Base-by-base conservation (phyloP, 2,797 vertebrate genomes). In the Lateolabrax maculatus region DNA sequence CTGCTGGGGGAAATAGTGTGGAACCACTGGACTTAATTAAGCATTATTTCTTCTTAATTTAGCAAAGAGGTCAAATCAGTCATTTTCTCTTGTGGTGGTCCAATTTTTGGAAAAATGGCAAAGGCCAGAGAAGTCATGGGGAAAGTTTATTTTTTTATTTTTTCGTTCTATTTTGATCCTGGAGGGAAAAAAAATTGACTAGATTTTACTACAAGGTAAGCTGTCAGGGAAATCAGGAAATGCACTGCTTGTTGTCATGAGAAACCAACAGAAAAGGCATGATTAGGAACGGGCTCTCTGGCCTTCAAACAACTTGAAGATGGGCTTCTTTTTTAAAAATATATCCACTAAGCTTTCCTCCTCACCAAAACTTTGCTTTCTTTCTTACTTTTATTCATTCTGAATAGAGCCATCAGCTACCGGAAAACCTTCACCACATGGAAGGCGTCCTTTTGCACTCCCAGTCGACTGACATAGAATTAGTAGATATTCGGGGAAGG, bases 1-100 rank as follows among this genome's bases (percentile, higher is more conserved):
- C 36, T 48, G 49, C 27, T 7, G 49, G 12, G 53, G 16, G 48
- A 46, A 71, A 76, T 66, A 27, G 44, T 41, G 27, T 58, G 51
- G 53, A 86, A 68, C 51, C 63, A 44, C 68, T 77, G 29, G 15
- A 74, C n/a, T 73, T 80, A 79, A 89, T 87, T 53, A 49, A 71
- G 68, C 39, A 65, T 79, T 68, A 84, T 66, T 74, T 83, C 23
- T 75, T 78, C 48, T 61, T 84, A 78, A 80, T 83, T 73, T 43
- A 58, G 48, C 56, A 83, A 37, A 66, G 73, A 57, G 84, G 71
- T 87, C 41, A 73, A 39, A 77, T 65, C 31, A 46, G 64, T 29
- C 23, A 0, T 65, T 64, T 53, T 27, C 46, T 71, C 37, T 21
- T 5, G 27, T n/a, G 43, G 41, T 44, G 73, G 69, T 80, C 52